Conservation (phyloP, 2,888 invertebrate genomes). For the Cybosia mesomella region DNA sequence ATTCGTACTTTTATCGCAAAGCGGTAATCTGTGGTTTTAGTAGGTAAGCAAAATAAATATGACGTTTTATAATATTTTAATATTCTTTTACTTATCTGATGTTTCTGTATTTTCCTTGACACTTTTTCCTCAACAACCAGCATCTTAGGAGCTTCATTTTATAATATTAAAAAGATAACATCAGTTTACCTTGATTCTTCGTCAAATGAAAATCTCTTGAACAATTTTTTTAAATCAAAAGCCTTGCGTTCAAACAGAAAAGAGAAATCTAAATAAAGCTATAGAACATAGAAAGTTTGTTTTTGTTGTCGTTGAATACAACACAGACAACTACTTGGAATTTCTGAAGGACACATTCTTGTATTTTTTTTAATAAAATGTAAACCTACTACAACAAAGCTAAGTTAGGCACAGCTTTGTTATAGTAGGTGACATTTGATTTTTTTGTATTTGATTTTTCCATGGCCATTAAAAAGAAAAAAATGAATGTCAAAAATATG, state of each 20-base stretch:
- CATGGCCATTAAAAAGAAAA: neutral
- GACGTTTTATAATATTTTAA: neutral
- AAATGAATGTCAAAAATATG: neutral
- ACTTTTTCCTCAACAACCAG: constrained; percentile 11
- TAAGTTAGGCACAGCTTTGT: too few relatives aligned
- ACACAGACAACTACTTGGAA: too few relatives aligned
- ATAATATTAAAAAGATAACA: constrained; percentile 11
- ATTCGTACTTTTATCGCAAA: too few relatives aligned
- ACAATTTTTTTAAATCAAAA: neutral
- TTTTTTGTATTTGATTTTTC: neutral
- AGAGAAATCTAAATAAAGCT: neutral
- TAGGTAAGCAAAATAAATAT: constrained; percentile 6
- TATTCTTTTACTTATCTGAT: neutral
- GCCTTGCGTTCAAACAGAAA: neutral
- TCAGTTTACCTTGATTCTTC: constrained; percentile 48
- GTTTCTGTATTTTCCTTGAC: neutral
- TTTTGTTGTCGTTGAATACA: too few relatives aligned
- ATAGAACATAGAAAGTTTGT: neutral
- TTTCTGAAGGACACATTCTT: neutral
- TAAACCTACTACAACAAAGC: too few relatives aligned
- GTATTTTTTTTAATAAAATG: neutral
- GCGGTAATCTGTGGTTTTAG: neutral
- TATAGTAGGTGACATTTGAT: too few relatives aligned
- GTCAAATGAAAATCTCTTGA: constrained; percentile 4
- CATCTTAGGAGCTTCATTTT: neutral